phyloP scores from a whole-genome alignment of 2,888 invertebrate species.

The Axea sp. region DNA sequence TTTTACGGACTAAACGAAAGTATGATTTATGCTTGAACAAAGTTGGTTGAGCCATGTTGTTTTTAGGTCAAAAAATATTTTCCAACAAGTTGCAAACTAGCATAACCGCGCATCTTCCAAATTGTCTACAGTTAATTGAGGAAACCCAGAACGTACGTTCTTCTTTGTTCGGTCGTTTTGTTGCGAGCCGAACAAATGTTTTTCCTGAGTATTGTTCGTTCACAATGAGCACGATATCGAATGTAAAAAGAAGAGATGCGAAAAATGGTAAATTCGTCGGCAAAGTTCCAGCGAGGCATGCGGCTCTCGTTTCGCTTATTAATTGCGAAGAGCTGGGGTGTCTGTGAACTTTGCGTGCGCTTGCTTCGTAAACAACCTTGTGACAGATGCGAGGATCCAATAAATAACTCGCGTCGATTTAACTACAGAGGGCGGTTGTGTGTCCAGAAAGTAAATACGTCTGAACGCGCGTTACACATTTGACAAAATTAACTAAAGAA shows the following conservation, averaged over 20 bases:
- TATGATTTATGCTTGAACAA: no score
- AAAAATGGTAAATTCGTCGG: neutral
- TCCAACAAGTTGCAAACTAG: no score
- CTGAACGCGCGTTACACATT: neutral
- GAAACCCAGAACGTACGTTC: neutral
- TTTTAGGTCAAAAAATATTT: no score
- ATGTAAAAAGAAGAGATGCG: constrained; percentile 8
- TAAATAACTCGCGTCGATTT: constrained; percentile 29
- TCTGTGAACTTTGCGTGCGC: constrained; percentile 2
- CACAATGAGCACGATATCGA: neutral
- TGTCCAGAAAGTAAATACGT: constrained; percentile 23
- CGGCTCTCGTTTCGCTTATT: constrained; percentile 13
- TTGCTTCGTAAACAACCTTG: constrained; percentile 5
- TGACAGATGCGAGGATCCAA: constrained; percentile 21
- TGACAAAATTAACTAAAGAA: constrained; percentile 5
- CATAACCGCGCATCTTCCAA: no score
- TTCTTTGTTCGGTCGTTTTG: constrained; percentile 5
- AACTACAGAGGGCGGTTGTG: constrained; percentile 9
- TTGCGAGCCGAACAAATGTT: constrained; percentile 6
- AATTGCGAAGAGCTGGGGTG: constrained; percentile 2
- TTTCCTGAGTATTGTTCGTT: constrained; percentile 4
- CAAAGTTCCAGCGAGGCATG: neutral
- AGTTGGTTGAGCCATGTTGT: no score
- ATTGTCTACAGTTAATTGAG: constrained; percentile 1
- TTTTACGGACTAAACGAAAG: no score